Evolutionary conservation across 2,797 vertebrate genomes (phyloP), one percentile per base, ranked within the genome.

Genomic region (Trematomus bernacchii): DNA sequence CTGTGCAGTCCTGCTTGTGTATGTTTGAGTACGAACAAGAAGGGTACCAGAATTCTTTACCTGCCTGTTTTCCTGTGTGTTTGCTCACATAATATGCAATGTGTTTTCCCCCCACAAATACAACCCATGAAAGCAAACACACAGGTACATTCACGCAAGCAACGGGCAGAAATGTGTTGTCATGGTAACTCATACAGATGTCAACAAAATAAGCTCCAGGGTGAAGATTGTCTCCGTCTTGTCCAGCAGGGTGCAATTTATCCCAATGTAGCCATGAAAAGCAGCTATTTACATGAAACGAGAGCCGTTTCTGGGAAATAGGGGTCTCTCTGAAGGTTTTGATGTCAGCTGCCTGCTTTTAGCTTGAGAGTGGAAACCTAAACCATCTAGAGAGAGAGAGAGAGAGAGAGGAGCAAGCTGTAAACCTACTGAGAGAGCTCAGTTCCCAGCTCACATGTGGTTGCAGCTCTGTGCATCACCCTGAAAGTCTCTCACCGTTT

Each of bases 261-360:
- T 92, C 89, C 90, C 87, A 90, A 89, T 90, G 87, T 79, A 78
- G 79, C 83, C 81, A 86, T 82, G 87, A 92, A 91, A 91, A 80
- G 88, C 79, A 62, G 87, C 87, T 89, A 89, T 94, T 93, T 88
- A 87, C 86, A 89, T 91, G 89, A 90, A 92, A 93, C 59, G 40
- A 86, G 89, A 91, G 90, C 83, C n/a, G 73, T 89, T 92, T 92
- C 91, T 91, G 86, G 86, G 89, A 91, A 91, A 87, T 79, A 75
- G 85, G 86, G 89, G 89, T 88, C 87, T 88, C 87, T 86, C 80
- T 81, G 82, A 92, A 90, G 90, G 89, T 90, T 92, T 91, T 90
- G 84, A 92, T 91, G 91, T 93, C 88, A 87, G 87, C 85, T 82
- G 86, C 75, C 77, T 89, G 89, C 90, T 90, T 93, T 91, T 92